A percentile compares a stretch with the other conserved stretches of the same genome.
Conservation (phyloP, 2,797 vertebrate genomes). For the Garrulus glandarius region DNA sequence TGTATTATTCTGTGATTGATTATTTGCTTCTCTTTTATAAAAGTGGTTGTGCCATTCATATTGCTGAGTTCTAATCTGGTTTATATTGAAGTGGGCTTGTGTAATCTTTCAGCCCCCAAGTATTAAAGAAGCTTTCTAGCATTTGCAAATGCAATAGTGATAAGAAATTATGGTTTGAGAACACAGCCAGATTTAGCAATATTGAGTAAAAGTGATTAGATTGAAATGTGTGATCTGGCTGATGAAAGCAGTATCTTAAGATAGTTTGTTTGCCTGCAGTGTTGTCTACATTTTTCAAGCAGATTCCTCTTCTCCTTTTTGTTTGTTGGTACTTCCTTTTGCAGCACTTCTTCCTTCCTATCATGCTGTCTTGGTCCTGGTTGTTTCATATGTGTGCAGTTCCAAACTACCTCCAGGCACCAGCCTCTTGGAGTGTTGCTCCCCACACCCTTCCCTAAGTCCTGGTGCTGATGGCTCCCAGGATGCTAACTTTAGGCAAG, state of each 20-base stretch:
- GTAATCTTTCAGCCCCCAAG: background rate
- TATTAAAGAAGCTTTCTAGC: background rate
- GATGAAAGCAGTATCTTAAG: background rate
- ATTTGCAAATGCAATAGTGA: background rate
- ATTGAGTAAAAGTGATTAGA: background rate
- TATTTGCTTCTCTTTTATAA: background rate
- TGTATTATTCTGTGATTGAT: background rate
- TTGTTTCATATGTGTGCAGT: background rate
- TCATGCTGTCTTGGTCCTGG: fast-evolving
- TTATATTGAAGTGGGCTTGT: background rate
- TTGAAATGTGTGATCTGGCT: background rate
- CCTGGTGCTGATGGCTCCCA: background rate
- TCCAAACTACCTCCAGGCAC: background rate
- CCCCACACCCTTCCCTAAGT: background rate
- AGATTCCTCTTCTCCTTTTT: background rate
- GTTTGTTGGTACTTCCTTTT: background rate
- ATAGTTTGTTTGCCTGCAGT: background rate
- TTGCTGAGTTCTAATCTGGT: background rate
- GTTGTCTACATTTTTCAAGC: background rate
- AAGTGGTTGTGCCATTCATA: background rate
- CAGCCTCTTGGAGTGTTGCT: background rate
- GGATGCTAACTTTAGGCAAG: background rate
- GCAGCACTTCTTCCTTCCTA: background rate
- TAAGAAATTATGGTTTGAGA: background rate
- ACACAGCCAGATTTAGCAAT: background rate